A percentile compares a stretch with the other conserved stretches of the same genome.
Evolutionary conservation across 2,888 invertebrate species (phyloP).

Genomic region (Aporophyla nigra): DNA sequence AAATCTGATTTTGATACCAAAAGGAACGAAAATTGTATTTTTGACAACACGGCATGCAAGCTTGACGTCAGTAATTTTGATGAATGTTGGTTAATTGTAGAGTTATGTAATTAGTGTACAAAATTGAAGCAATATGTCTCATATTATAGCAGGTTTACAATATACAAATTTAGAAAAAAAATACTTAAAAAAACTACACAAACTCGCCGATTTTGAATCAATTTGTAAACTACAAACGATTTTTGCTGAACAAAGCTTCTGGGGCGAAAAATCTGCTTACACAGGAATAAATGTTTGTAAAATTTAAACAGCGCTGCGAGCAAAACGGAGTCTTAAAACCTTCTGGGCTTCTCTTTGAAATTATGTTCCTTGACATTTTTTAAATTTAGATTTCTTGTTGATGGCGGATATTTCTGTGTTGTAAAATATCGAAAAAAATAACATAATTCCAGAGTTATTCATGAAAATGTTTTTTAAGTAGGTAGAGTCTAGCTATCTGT

Average conservation of each 20-base stretch:
- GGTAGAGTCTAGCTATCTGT: no score
- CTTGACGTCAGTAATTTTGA: constrained; percentile 5
- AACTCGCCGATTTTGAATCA: constrained; percentile 5
- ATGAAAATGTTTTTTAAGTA: no score
- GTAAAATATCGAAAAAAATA: background rate
- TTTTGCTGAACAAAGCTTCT: constrained; percentile 34
- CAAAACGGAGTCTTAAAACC: constrained; percentile 20
- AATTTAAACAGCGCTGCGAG: constrained; percentile 24
- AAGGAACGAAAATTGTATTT: background rate
- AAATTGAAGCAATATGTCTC: background rate
- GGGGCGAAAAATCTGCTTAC: constrained; percentile 17
- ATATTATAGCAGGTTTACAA: background rate
- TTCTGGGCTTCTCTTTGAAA: background rate
- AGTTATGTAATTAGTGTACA: background rate
- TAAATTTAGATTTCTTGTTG: background rate
- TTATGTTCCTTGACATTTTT: background rate
- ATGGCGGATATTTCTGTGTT: background rate
- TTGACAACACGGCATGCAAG: no score
- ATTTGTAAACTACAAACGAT: constrained; percentile 31
- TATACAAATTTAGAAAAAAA: background rate
- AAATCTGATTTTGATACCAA: constrained; percentile 17
- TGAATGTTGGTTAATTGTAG: no score
- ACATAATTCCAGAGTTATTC: background rate
- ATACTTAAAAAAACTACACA: background rate
- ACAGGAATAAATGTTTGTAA: constrained; percentile 52